Evolutionary conservation across 1,140 invertebrate genomes (phyloP).

Genomic region (Heliconius hewitsoni): DNA sequence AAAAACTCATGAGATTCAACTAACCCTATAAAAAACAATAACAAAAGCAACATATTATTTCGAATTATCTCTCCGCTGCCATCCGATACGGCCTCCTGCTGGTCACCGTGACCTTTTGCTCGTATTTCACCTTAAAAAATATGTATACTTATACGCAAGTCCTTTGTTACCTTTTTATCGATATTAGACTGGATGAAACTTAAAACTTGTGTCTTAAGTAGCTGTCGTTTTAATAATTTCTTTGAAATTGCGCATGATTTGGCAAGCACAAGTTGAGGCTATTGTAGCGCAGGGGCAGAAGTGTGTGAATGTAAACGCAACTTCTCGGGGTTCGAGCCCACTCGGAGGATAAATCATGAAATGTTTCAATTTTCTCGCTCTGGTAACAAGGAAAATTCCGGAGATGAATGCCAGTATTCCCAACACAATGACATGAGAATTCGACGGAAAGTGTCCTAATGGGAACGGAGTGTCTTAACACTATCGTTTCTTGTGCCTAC

Average conservation of each 20-base stretch:
- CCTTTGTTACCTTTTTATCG: background rate
- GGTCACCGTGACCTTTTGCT: background rate
- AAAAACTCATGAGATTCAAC: background rate
- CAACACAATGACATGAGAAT: too few species aligned
- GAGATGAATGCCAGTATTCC: too few species aligned
- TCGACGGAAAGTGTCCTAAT: too few species aligned
- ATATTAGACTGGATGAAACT: background rate
- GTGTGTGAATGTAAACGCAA: too few species aligned
- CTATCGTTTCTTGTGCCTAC: too few species aligned
- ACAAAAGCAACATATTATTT: constrained; percentile 13
- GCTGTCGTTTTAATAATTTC: background rate
- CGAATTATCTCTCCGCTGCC: background rate
- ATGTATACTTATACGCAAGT: background rate
- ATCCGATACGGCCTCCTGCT: constrained; percentile 11
- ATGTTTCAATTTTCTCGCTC: too few species aligned
- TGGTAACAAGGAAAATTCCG: too few species aligned
- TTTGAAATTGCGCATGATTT: background rate
- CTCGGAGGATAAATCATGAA: too few species aligned
- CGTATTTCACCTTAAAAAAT: background rate
- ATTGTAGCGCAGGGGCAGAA: too few species aligned
- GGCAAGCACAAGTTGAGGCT: background rate
- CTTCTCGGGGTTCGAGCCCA: too few species aligned
- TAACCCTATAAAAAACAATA: background rate
- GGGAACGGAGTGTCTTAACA: too few species aligned
- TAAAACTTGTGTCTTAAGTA: background rate